A percentile compares a stretch with the other conserved stretches of the same genome.
phyloP scores from a whole-genome alignment of 53 echinoderm and acorn worm genomes.

The Actinopyga echinites region DNA sequence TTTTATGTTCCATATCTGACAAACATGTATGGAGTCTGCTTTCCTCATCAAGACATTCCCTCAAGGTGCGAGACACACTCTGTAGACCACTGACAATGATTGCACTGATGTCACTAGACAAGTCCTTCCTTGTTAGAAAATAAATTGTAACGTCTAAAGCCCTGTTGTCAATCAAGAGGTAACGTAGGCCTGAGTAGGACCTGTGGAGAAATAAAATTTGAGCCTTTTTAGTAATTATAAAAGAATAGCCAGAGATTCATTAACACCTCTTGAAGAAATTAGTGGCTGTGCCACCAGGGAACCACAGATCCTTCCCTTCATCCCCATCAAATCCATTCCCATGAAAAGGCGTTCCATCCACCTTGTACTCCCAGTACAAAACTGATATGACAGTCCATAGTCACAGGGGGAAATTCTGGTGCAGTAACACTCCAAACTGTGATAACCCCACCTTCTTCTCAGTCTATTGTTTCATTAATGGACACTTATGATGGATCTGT shows the following conservation, averaged over 20 bases:
- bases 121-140: not conserved
- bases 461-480: too few relatives aligned
- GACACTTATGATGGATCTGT: too few relatives aligned
- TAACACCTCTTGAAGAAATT: not conserved
- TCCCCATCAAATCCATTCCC: too few relatives aligned
- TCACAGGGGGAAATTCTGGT: too few relatives aligned
- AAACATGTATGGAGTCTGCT: not conserved
- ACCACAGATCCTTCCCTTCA: too few relatives aligned
- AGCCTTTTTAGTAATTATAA: not conserved
- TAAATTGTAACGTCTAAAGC: not conserved
- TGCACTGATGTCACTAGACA: not conserved
- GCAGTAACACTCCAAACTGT: too few relatives aligned
- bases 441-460: too few relatives aligned
- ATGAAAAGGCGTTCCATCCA: too few relatives aligned
- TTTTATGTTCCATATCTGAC: not conserved
- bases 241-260: not conserved
- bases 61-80: not conserved
- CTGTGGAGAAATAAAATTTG: not conserved
- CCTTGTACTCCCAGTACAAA: too few relatives aligned
- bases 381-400: too few relatives aligned
- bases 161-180: slow-evolving; percentile 2
- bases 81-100: not conserved
- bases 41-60: not conserved
- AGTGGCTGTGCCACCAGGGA: too few relatives aligned
- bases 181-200: not conserved